These are phyloP conservation scores for Corythornis cristatus DNA, from an alignment of 2,113 vertebrate species.

Conservation along the genomic window DNA sequence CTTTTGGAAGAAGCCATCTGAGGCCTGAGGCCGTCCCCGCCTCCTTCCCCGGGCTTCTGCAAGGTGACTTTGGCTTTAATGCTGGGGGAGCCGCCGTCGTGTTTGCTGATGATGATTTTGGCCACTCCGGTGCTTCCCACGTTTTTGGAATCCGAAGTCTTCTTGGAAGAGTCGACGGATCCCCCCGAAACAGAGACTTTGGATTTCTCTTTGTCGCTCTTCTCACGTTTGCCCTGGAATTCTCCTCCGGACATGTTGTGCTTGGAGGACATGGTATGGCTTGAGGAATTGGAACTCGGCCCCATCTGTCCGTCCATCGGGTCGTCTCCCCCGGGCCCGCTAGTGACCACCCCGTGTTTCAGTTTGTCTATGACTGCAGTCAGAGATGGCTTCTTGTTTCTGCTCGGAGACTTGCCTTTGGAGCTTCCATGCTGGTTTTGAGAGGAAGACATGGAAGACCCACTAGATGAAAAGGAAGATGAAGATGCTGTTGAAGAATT, in stretches of 20 bases:
- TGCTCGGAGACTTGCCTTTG: constrained; percentile 96
- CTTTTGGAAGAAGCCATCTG: constrained; percentile 93
- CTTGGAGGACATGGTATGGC: constrained; percentile 84
- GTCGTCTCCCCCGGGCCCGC: constrained; percentile 90
- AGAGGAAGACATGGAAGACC: constrained; percentile 85
- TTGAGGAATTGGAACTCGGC: constrained; percentile 79
- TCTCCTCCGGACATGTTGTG: constrained; percentile 88
- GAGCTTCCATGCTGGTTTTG: constrained; percentile 87
- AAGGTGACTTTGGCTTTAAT: constrained; percentile 97
- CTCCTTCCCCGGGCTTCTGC: constrained; percentile 92
- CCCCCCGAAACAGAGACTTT: constrained; percentile 87
- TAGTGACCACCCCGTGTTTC: constrained; percentile 92
- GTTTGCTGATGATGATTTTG: constrained; percentile 98
- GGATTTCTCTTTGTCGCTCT: constrained; percentile 94
- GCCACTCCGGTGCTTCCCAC: constrained; percentile 89
- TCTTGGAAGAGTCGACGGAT: constrained; percentile 88
- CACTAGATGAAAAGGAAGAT: constrained; percentile 82
- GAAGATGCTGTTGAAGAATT: constrained; percentile 81
- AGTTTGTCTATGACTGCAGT: constrained; percentile 98
- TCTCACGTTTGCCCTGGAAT: constrained; percentile 90
- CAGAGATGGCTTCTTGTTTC: constrained; percentile 97
- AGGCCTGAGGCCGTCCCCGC: constrained; percentile 87
- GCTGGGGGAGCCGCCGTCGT: constrained; percentile 95
- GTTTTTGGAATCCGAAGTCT: constrained; percentile 87
- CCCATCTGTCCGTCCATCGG: constrained; percentile 87